Evolutionary conservation across 2,113 vertebrate genomes (phyloP).

Genomic region (Pipa parva): DNA sequence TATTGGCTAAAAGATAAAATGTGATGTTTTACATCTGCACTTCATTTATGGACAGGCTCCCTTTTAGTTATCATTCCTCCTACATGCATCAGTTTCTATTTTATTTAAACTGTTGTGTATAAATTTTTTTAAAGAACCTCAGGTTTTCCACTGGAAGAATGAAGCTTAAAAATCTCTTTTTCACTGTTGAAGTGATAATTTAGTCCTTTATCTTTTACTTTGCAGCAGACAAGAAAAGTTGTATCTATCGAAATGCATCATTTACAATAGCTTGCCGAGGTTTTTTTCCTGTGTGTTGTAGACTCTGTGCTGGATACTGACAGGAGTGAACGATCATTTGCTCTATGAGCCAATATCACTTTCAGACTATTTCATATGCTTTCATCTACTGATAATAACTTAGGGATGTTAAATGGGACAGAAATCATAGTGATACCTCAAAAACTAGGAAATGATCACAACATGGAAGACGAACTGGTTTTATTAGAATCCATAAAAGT

Average conservation of each 20-base stretch:
- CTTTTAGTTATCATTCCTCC: no score
- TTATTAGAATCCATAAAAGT: background rate
- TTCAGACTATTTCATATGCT: background rate
- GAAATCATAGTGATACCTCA: background rate
- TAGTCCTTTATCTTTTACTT: background rate
- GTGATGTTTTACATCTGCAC: no score
- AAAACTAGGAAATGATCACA: background rate
- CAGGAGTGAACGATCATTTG: background rate
- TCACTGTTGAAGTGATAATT: background rate
- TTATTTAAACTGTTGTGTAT: no score
- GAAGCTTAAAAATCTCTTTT: background rate
- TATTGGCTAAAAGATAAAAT: no score
- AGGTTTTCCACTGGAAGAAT: no score
- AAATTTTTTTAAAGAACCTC: no score
- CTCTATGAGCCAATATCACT: background rate
- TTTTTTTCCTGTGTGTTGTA: background rate
- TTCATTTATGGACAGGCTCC: no score
- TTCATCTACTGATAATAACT: background rate
- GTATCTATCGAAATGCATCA: background rate
- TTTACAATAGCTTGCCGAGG: background rate
- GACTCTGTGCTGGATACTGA: no score
- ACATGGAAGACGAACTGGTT: background rate
- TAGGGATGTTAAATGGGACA: background rate
- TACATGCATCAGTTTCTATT: no score
- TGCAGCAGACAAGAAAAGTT: background rate